Base-by-base conservation (phyloP, 2,888 invertebrate species). In the Deilephila elpenor region DNA sequence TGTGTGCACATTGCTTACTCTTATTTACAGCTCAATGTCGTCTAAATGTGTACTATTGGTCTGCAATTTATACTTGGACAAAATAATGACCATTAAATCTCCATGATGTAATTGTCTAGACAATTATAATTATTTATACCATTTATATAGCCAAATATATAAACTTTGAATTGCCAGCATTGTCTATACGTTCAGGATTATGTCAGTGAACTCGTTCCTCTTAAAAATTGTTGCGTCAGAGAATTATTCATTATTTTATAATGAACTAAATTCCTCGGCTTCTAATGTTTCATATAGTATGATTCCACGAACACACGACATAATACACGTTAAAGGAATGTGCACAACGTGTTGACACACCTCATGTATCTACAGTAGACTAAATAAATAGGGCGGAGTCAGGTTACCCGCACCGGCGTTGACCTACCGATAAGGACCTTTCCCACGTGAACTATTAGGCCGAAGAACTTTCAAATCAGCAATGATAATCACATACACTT, bases 401-500 rank as follows among this genome's bases (percentile, higher is more conserved):
- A 44, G 44, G 51, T 67, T 67, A 67, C 67, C 25, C 25, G 25
- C 20, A 25, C 44, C 25, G 67, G 67, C 67, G 51, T 67, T 67
- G 44, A 8, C 20, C 67, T 20, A 14, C 25, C 14, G 51, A 51
- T 67, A 67, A 67, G 44, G 51, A 67, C 51, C 51, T 67, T 67
- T 67, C 67, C 67, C 67, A 67, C 67, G 67, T 67, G 51, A 67
- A 67, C 51, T 51, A 67, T n/a, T n/a, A 64, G 19, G 7, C 29
- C 20, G 44, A 7, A 20, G 14, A 14, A 44, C 44, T 67, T 44
- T 44, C 64, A 67, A n/a, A 37, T 44, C 61, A 62, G 61, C 61
- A 32, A 29, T 32, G 61, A 62, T 62, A 62, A 79, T 56, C 17
- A 62, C 44, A 67, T 25, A 25, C 67, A 67, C 67, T 67, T 51